Percentiles rank a stretch among this genome's conserved stretches.
phyloP scores from a whole-genome alignment of 2,888 invertebrate genomes.

The Hyposoter didymator region DNA sequence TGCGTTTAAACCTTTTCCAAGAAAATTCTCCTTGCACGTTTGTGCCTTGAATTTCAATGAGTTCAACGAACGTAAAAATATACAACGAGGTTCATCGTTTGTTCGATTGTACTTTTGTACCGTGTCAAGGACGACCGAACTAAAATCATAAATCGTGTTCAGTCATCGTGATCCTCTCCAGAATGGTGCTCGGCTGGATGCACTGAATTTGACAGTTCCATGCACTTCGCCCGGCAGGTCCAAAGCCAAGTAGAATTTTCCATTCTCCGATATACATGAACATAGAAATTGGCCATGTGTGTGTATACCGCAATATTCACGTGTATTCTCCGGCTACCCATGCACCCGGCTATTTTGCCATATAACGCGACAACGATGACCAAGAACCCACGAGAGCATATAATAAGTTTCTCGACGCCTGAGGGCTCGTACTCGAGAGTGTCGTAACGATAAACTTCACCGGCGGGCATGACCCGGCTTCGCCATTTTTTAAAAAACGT shows the following conservation, averaged over 20 bases:
- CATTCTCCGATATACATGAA: slow-evolving; percentile 29
- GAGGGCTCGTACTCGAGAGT: slow-evolving; percentile 61
- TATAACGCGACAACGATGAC: slow-evolving; percentile 56
- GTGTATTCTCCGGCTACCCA: not conserved
- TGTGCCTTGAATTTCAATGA: slow-evolving; percentile 41
- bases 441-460: slow-evolving; percentile 67
- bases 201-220: slow-evolving; percentile 56
- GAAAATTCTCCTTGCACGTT: slow-evolving; percentile 15
- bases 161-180: too few species aligned
- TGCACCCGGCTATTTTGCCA: slow-evolving; percentile 35
- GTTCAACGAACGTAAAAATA: slow-evolving; percentile 16
- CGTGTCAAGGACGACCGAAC: slow-evolving; percentile 49
- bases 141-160: not conserved
- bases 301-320: not conserved
- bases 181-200: slow-evolving; percentile 44
- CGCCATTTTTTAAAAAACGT: slow-evolving; percentile 53
- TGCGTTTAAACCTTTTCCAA: slow-evolving; percentile 40
- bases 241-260: slow-evolving; percentile 54
- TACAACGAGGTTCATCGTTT: slow-evolving; percentile 6
- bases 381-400: slow-evolving; percentile 62
- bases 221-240: slow-evolving; percentile 36
- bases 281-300: not conserved
- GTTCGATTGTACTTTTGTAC: slow-evolving; percentile 8
- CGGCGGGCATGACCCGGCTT: slow-evolving; percentile 69
- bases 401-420: slow-evolving; percentile 63